Evolutionary conservation across 1,140 invertebrate species (phyloP).

Genomic region (Arion vulgaris): DNA sequence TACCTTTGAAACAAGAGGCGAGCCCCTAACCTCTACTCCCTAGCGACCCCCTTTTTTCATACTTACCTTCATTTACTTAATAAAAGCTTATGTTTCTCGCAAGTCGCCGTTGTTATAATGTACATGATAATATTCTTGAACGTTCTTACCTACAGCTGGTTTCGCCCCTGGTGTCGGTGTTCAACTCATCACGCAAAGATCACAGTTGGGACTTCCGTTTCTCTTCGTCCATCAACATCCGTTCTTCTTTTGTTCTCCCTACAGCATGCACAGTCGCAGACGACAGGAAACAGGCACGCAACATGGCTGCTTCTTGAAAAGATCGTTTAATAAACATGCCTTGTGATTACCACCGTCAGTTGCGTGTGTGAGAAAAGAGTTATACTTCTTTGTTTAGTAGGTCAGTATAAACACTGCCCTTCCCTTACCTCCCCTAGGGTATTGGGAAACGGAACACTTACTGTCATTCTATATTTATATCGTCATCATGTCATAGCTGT

Average conservation of each 20-base stretch:
- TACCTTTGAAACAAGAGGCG: too few species aligned
- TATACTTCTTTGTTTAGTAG: background rate
- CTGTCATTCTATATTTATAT: too few species aligned
- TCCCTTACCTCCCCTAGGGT: background rate
- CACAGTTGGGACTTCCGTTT: background rate
- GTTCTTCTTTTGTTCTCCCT: background rate
- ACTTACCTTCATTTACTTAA: too few species aligned
- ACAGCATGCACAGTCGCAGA: background rate
- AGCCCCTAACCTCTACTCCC: too few species aligned
- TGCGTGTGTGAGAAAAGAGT: background rate
- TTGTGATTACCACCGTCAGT: background rate
- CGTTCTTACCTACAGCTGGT: background rate
- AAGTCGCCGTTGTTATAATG: too few species aligned
- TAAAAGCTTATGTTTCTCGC: too few species aligned
- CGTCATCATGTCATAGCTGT: too few species aligned
- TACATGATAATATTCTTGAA: too few species aligned
- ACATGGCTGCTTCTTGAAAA: conserved; percentile 3
- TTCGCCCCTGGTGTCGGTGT: background rate
- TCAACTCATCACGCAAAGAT: background rate
- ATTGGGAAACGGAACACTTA: too few species aligned
- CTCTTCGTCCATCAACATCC: conserved; percentile 11
- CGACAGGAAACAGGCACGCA: background rate
- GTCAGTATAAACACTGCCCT: background rate
- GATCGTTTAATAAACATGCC: background rate
- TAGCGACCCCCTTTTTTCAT: too few species aligned